These are phyloP conservation scores for Cataglyphis livida DNA, from an alignment of 2,888 invertebrate species.

Conservation along the genomic window DNA sequence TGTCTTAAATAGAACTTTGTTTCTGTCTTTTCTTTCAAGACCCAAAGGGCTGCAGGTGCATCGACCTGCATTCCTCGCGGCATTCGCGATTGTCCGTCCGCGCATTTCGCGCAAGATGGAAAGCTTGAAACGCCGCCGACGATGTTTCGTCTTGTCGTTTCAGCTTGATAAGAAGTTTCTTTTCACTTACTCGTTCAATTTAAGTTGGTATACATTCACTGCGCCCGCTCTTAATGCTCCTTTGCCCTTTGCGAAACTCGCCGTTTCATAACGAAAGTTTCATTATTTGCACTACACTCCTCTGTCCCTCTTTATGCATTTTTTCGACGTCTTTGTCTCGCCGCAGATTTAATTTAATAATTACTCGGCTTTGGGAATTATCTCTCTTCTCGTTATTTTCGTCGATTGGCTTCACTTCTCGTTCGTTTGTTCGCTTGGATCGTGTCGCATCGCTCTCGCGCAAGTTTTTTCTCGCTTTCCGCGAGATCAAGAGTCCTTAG, in stretches of 20 bases:
- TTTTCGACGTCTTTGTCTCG: conserved; percentile 19
- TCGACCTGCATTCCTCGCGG: not conserved
- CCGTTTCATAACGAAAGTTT: conserved; percentile 44
- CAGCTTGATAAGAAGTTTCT: conserved; percentile 56
- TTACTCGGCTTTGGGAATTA: conserved; percentile 37
- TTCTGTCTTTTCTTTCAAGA: not conserved
- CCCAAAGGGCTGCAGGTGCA: not conserved
- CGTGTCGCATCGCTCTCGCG: not conserved
- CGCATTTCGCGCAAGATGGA: conserved; percentile 26
- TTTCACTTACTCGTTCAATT: conserved; percentile 66
- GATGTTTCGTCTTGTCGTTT: conserved; percentile 52
- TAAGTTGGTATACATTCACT: conserved; percentile 57
- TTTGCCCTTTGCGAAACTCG: conserved; percentile 37
- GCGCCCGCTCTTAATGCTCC: conserved; percentile 20
- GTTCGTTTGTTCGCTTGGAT: not conserved
- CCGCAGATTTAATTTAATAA: conserved; percentile 53
- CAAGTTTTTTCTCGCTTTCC: conserved; percentile 17
- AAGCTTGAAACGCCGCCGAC: conserved; percentile 44
- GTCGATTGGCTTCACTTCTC: not conserved
- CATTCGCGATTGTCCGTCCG: not conserved
- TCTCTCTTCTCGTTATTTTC: conserved; percentile 35
- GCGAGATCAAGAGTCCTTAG: conserved; percentile 15
- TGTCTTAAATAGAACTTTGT: not conserved
- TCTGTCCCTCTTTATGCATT: not conserved
- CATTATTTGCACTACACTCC: not conserved